A percentile compares a stretch with the other conserved stretches of the same genome.
phyloP scores from a whole-genome alignment of 2,113 vertebrate genomes.

The Cephalopterus ornatus region DNA sequence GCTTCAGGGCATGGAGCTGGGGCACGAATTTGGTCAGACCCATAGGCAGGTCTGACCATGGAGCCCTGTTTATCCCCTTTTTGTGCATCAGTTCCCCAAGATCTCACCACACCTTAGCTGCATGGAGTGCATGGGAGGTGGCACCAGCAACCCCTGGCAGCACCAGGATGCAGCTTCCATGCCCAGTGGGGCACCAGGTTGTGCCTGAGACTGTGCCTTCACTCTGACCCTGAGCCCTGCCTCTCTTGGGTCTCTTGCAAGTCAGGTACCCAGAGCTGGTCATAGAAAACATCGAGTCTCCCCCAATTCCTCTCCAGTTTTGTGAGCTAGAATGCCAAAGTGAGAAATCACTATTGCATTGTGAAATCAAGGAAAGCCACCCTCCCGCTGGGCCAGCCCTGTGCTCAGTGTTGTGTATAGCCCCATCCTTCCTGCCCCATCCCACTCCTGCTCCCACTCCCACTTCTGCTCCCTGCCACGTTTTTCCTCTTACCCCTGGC shows the following conservation, averaged over 20 bases:
- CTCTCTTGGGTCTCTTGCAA: neutral
- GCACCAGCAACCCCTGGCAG: neutral
- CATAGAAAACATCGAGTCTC: neutral
- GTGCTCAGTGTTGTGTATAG: neutral
- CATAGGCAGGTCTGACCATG: fast-evolving
- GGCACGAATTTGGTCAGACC: fast-evolving
- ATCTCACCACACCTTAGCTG: neutral
- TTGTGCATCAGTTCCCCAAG: neutral
- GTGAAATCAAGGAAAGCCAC: neutral
- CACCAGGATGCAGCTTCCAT: neutral
- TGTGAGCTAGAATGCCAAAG: neutral
- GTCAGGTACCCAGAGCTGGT: neutral
- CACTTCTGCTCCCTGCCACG: neutral
- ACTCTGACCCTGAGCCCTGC: fast-evolving
- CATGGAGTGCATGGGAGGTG: neutral
- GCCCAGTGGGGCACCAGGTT: neutral
- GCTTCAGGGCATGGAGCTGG: neutral
- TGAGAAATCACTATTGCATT: fast-evolving
- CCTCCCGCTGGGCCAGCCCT: neutral
- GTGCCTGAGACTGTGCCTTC: neutral
- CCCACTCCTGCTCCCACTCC: neutral
- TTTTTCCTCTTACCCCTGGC: neutral
- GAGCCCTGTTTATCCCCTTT: neutral
- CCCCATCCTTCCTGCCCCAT: neutral
- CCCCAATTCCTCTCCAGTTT: neutral